phyloP scores from a whole-genome alignment of 2,113 vertebrate species.

The human (Homo sapiens) region DNA sequence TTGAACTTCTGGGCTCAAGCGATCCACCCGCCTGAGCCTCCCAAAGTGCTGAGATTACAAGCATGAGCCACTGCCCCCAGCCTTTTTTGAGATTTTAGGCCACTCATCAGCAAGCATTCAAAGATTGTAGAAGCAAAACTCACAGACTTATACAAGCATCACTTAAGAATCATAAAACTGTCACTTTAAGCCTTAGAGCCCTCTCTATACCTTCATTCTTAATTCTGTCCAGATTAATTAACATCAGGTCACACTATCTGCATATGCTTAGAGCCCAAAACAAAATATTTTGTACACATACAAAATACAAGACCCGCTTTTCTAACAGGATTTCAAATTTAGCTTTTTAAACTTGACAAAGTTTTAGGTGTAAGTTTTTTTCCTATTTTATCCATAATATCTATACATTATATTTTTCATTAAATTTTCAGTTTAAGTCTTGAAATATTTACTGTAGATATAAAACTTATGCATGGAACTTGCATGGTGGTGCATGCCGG shows the following conservation, averaged over 20 bases:
- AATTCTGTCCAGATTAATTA: constrained; percentile 27
- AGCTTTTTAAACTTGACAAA: constrained; percentile 36
- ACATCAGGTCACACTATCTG: background rate
- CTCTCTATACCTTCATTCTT: background rate
- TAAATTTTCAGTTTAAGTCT: constrained; percentile 47
- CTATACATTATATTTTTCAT: constrained; percentile 17
- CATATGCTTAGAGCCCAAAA: background rate
- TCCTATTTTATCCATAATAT: background rate
- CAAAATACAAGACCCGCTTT: background rate
- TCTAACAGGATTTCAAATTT: constrained; percentile 32
- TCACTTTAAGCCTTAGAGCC: background rate
- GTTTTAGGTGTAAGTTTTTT: background rate
- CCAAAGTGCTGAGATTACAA: too few relatives aligned
- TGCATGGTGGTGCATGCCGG: background rate
- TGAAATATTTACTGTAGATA: constrained; percentile 20
- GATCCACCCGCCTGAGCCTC: too few relatives aligned
- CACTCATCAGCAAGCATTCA: background rate
- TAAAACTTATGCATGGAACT: background rate
- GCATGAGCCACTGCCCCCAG: too few relatives aligned
- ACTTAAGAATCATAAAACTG: constrained; percentile 38
- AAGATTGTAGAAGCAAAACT: constrained; percentile 8
- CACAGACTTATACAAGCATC: background rate
- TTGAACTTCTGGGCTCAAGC: too few relatives aligned
- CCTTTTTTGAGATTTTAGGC: constrained; percentile 40
- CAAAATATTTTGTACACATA: constrained; percentile 51